Evolutionary conservation across 1,140 invertebrate genomes (phyloP), one percentile per base, ranked within the genome.

Genomic region (Steinernema feltiae): DNA sequence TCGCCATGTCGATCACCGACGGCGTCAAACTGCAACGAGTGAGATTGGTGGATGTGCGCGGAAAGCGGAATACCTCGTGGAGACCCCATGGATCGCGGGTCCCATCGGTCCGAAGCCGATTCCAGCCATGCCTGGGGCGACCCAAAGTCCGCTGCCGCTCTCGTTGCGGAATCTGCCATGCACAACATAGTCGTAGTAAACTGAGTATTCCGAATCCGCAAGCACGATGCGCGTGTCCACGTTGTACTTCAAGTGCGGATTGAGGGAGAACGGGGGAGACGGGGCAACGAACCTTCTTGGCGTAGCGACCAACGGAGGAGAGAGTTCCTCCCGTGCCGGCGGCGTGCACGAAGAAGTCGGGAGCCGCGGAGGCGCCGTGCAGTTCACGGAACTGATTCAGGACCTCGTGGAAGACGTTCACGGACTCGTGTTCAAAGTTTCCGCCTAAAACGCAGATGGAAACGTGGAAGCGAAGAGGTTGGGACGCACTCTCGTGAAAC

Each of bases 171-270:
- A 82, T 0, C 80, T 71, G 24, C 70, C 46, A 70, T 79, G 18
- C 1, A 80, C 63, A 1, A 81, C 82, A 32, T 83, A 82, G 70
- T 83, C 82, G 41, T 74, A 84, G 46, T 82, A 82, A 7, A 84
- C 70, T 1, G 77, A 80, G 31, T 69, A 82, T 32, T 83, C 72
- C 1, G 82, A 76, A 32, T 83, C 82, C 1, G 76, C 81, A 21
- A 83, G 29, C 0, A 83, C 77, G 29, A 84, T 71, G 31, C 79
- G 21, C 1, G 82, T 84, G 0, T 69, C 32, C 0, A 74, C 29
- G 12, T 32, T 75, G 53, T 84, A 84, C 48, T 84, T n/a, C n/a
- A n/a, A n/a, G n/a, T n/a, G n/a, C n/a, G n/a, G n/a, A n/a, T n/a
- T n/a, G n/a, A n/a, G n/a, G n/a, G n/a, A n/a, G n/a, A n/a, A n/a